phyloP scores from a whole-genome alignment of 2,113 vertebrate species.

The Myiozetetes cayanensis region DNA sequence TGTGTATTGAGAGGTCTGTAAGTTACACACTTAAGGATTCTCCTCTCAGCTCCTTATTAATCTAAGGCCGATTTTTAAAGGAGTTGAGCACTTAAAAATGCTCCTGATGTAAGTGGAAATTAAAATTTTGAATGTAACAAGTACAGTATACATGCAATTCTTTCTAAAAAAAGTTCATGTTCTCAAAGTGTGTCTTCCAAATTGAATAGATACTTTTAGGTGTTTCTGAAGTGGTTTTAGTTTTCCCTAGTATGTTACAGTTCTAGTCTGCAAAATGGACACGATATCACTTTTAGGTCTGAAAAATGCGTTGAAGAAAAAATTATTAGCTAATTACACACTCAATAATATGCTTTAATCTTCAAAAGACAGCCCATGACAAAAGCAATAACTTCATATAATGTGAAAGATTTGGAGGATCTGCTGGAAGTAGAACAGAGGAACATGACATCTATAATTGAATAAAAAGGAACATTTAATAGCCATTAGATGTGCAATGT shows the following conservation, averaged over 20 bases:
- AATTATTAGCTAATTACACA: not conserved
- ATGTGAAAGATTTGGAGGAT: not conserved
- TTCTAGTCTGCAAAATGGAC: not conserved
- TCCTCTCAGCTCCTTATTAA: not conserved
- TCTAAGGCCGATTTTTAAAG: not conserved
- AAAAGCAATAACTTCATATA: not conserved
- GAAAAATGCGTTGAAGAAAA: not conserved
- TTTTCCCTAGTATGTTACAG: not conserved
- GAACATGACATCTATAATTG: constrained; percentile 12
- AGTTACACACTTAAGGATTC: not conserved
- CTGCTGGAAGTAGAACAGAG: constrained; percentile 1
- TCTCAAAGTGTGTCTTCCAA: not conserved
- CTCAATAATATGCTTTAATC: not conserved
- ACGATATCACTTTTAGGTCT: not conserved
- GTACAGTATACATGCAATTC: accelerated
- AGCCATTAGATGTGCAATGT: not conserved
- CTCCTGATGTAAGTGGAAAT: not conserved
- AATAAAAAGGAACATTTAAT: constrained; percentile 26
- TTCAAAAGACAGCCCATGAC: not conserved
- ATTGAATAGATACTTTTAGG: not conserved
- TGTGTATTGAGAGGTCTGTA: not conserved
- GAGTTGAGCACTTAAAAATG: not conserved
- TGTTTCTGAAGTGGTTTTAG: not conserved
- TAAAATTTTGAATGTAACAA: not conserved
- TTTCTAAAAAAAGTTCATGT: not conserved